Evolutionary conservation across 2,797 vertebrate genomes (phyloP).

Genomic region (Harpagifer antarcticus): DNA sequence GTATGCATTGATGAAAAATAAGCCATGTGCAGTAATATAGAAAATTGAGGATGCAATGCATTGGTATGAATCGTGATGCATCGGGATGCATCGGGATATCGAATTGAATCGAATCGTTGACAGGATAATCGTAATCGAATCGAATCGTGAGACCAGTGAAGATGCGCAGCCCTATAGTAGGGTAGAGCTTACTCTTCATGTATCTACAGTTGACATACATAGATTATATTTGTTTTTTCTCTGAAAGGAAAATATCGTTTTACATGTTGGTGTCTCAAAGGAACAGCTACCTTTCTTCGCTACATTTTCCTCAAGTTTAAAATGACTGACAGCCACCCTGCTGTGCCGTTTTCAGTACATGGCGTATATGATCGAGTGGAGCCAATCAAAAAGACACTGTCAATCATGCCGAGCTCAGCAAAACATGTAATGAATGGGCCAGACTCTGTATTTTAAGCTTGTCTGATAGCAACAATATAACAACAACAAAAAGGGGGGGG

Average conservation of each 20-base stretch:
- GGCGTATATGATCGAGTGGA: constrained; percentile 8
- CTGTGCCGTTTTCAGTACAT: constrained; percentile 7
- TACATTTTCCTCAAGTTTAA: constrained; percentile 2
- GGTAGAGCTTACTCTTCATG: background rate
- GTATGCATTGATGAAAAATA: too few relatives aligned
- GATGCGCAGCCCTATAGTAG: too few relatives aligned
- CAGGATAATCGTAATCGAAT: too few relatives aligned
- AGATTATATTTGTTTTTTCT: background rate
- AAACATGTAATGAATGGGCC: background rate
- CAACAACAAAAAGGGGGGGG: background rate
- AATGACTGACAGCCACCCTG: constrained; percentile 22
- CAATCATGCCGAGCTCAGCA: constrained; percentile 17
- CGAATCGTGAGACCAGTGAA: too few relatives aligned
- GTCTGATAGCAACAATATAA: background rate
- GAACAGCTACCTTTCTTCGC: constrained; percentile 1
- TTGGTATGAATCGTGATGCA: too few relatives aligned
- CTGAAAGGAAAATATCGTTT: background rate
- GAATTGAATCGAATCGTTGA: too few relatives aligned
- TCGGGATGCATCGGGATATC: too few relatives aligned
- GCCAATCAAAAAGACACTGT: constrained; percentile 31
- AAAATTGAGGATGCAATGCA: too few relatives aligned
- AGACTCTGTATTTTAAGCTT: constrained; percentile 8
- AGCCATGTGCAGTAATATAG: too few relatives aligned
- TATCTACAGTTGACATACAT: background rate
- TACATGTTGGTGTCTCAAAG: background rate